These are phyloP conservation scores for Scaptomyza graminum DNA, from an alignment of 1,140 invertebrate species.

Conservation along the genomic window DNA sequence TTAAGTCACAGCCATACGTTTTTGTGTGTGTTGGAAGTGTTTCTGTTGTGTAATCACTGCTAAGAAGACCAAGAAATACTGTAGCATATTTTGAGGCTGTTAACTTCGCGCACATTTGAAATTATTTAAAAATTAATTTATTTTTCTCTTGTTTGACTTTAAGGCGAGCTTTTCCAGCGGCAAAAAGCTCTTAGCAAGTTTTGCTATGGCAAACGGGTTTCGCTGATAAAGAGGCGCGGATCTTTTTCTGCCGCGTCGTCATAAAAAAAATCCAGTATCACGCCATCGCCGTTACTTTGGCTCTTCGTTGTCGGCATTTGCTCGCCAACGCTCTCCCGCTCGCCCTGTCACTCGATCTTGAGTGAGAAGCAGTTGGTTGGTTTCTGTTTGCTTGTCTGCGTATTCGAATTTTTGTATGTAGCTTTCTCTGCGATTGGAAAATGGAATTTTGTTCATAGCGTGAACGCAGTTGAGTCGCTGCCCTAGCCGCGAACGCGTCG, in stretches of 20 bases:
- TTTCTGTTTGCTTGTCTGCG: conserved; percentile 38
- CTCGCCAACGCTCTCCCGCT: conserved; percentile 11
- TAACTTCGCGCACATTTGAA: conserved; percentile 6
- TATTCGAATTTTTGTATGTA: conserved; percentile 54
- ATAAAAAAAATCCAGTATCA: conserved; percentile 45
- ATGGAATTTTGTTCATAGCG: conserved; percentile 54
- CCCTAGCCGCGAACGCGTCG: conserved; percentile 56
- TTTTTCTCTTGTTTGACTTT: conserved; percentile 6
- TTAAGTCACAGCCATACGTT: neutral
- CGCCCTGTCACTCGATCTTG: conserved; percentile 7
- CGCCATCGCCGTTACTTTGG: conserved; percentile 69
- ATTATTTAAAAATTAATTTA: neutral
- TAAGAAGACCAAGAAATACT: conserved; percentile 4
- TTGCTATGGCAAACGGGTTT: conserved; percentile 60
- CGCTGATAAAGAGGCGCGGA: conserved; percentile 38
- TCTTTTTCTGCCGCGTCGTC: conserved; percentile 33
- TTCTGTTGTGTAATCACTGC: conserved; percentile 29
- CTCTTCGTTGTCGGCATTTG: conserved; percentile 38
- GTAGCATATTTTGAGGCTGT: conserved; percentile 39
- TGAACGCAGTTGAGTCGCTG: conserved; percentile 60
- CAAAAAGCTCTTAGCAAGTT: conserved; percentile 46
- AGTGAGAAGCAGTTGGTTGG: conserved; percentile 34
- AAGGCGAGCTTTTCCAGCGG: conserved; percentile 60
- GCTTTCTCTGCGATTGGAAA: conserved; percentile 77
- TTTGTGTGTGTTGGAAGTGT: neutral